Percentiles rank a stretch among this genome's conserved stretches.
phyloP scores from a whole-genome alignment of 1,140 invertebrate genomes.

The Caerostris extrusa region DNA sequence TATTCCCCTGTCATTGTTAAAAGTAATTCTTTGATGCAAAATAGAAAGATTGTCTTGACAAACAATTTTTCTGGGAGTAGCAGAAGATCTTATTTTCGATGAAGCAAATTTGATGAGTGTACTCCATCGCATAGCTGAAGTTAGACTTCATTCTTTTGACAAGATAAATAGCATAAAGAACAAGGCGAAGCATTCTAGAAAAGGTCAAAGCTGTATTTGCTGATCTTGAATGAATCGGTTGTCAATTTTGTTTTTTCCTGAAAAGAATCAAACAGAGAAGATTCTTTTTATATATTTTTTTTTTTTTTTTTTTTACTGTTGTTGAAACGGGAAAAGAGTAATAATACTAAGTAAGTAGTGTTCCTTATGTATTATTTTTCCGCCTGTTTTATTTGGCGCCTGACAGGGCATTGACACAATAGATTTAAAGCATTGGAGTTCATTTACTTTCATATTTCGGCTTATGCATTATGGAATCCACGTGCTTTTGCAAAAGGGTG shows the following conservation, averaged over 20 bases:
- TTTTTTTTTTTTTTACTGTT: not conserved
- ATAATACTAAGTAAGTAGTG: not conserved
- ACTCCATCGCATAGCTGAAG: not conserved
- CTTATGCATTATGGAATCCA: constrained; percentile 48
- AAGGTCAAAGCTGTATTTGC: not conserved
- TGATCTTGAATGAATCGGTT: constrained; percentile 22
- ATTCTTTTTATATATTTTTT: not conserved
- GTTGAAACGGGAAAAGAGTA: not conserved
- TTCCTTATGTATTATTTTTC: constrained; percentile 27
- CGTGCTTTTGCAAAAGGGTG: not conserved
- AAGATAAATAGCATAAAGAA: not conserved
- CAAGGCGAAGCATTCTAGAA: not conserved
- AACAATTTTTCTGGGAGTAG: not conserved
- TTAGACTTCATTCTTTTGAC: not conserved
- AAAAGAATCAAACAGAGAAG: not conserved
- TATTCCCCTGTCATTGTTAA: not conserved
- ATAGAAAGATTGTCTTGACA: not conserved
- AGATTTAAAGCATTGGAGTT: constrained; percentile 33
- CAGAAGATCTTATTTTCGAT: not conserved
- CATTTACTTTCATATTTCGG: constrained; percentile 32
- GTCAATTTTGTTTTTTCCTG: not conserved
- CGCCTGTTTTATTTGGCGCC: not conserved
- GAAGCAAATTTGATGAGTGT: not conserved
- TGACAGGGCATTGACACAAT: constrained; percentile 28
- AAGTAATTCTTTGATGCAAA: too few relatives aligned